Conservation (phyloP, 2,797 vertebrate species). For the Schizopygopsis malacanthus region DNA sequence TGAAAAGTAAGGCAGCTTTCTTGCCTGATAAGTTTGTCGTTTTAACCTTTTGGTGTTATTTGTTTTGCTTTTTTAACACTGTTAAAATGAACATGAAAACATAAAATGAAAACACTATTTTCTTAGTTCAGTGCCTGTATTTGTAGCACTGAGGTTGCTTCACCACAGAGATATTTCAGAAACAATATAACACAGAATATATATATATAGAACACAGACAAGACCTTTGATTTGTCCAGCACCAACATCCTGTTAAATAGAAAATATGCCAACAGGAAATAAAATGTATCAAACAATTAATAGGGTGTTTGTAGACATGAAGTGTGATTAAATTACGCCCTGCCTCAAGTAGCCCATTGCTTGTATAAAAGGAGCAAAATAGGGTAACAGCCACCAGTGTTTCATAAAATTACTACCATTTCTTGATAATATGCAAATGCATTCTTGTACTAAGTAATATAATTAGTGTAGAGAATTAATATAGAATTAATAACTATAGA, state of each 20-base stretch:
- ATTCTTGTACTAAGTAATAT: not conserved
- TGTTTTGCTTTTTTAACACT: not conserved
- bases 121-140: not conserved
- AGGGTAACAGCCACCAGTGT: not conserved
- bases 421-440: not conserved
- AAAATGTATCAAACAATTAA: not conserved
- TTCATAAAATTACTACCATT: not conserved
- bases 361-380: not conserved
- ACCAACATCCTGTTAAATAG: not conserved
- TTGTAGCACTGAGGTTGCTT: not conserved
- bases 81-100: not conserved
- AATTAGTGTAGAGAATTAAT: not conserved
- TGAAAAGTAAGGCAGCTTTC: conserved; percentile 32
- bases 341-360: too few relatives aligned
- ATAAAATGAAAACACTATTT: not conserved
- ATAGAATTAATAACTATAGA: not conserved
- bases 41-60: not conserved
- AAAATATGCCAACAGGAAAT: not conserved
- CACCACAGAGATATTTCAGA: not conserved
- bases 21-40: not conserved
- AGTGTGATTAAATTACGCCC: not conserved
- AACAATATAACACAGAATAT: not conserved
- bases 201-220: not conserved
- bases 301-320: not conserved
- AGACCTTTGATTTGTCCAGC: not conserved